A percentile compares a stretch with the other conserved stretches of the same genome.
Evolutionary conservation across 2,113 vertebrate species (phyloP).

Genomic region (Micronycteris hirsuta): DNA sequence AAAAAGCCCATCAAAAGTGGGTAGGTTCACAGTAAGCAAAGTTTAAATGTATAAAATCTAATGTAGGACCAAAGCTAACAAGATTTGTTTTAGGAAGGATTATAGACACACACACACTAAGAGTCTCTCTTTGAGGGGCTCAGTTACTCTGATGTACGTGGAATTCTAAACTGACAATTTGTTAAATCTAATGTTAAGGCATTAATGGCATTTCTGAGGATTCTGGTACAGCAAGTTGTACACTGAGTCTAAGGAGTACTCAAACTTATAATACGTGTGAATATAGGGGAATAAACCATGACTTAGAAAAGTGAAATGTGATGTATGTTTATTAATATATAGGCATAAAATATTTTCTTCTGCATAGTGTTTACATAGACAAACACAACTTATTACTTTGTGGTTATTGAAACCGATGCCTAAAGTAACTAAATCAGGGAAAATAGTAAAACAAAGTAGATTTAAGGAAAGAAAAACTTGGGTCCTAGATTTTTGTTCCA

Average conservation of each 20-base stretch:
- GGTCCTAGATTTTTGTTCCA: neutral
- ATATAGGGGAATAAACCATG: neutral
- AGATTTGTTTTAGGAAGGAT: neutral
- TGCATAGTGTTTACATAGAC: neutral
- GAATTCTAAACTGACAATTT: neutral
- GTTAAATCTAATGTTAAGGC: neutral
- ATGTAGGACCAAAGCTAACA: neutral
- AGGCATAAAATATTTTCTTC: neutral
- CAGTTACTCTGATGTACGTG: neutral
- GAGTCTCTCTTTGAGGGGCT: neutral
- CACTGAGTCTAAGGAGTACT: neutral
- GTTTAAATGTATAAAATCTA: neutral
- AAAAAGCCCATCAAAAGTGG: neutral
- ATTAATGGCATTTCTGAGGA: neutral
- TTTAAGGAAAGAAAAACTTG: neutral
- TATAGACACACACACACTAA: neutral
- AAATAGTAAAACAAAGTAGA: neutral
- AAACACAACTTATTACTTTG: neutral
- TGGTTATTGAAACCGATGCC: neutral
- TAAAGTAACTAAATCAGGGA: neutral
- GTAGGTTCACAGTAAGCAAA: neutral
- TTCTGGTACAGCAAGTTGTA: neutral
- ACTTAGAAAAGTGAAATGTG: neutral
- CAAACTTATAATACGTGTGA: neutral
- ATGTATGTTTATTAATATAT: neutral